Evolutionary conservation across 2,113 vertebrate species (phyloP), one percentile per base, ranked within the genome.

Genomic region (Anthoscopus minutus): DNA sequence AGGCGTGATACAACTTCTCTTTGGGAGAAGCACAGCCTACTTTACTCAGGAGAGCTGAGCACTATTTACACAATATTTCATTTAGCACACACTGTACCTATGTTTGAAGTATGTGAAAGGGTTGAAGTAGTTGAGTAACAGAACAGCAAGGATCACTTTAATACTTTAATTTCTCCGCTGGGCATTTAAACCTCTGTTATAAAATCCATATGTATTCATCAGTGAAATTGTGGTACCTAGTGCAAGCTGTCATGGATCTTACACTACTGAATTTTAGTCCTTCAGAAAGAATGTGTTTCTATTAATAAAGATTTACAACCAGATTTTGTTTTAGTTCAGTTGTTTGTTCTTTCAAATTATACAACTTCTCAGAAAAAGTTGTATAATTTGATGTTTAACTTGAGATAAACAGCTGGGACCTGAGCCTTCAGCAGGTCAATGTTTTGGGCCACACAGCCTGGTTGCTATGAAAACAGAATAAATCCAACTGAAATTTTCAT

Each of bases 241-340:
- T 93, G 92, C 79, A 91, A 94, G 80, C 94, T 93, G 73, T 96
- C 96, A 95, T 25, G 66, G 78, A 91, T 83, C 84, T 57, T 70
- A 92, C 86, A 94, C 95, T 92, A 93, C 93, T 95, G 92, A 96
- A 84, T 93, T 92, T 92, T 96, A 93, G 92, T 97, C 83, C 94
- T 95, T 74, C 96, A 89, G 95, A 96, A 92, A 93, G 91, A 96
- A 94, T 96, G 96, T 97, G 84, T 98, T 98, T 98, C 97, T 98
- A 98, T 97, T 97, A 98, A 97, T 97, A 97, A 98, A 98, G 61
- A 97, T 97, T 97, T 98, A 96, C 88, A 97, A 76, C 84, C 94
- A 94, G 92, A 93, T 80, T 95, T 67, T 74, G 86, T 45, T 85
- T 82, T 44, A 57, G 20, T 84, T 81, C 45, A 81, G 67, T 54